Evolutionary conservation across 1,140 invertebrate species (phyloP), one percentile per base, ranked within the genome.

Genomic region (Drosophila varians): DNA sequence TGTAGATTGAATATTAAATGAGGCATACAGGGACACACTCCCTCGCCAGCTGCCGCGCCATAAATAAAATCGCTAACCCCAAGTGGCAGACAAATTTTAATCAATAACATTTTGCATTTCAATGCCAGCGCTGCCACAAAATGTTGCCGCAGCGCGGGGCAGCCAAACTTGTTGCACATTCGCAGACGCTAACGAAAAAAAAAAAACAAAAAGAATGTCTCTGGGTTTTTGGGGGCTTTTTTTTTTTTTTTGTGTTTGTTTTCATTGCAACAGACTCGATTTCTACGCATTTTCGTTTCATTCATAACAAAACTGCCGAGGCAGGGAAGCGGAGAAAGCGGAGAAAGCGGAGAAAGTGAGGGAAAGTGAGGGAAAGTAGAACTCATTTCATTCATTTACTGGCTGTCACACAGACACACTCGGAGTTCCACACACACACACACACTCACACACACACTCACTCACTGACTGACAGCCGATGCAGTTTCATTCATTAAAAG

Each of bases 401-500:
- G 19, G 45, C 58, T 76, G 74, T 58, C 70, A 68, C 55, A 51
- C 43, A 56, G 19, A 60, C 31, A 60, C 31, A 54, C 31, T 40
- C 11, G 28, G 25, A 46, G 18, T 46, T 25, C 40, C 23, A 43
- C 14, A 40, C 9, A 19, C 9, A 9, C 9, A 45, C 43, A 58
- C n/a, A 21, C 21, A 21, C 21, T 21, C 21, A 21, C 21, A 2
- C 21, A 21, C 21, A 21, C 21, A 21, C 21, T 21, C 21, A 21
- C 21, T n/a, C n/a, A n/a, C n/a, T n/a, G 46, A 14, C 16, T 26
- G 31, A 21, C 47, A 45, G 9, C 0, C 38, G 19, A 21, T 62
- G 61, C 68, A 80, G 61, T 80, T 86, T 86, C 79, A 84, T 84
- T 84, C 79, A 84, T 86, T 84, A 84, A 42, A 38, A 38, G 4